Evolutionary conservation across 1,140 invertebrate genomes (phyloP).

Genomic region (Drosophila ficusphila): DNA sequence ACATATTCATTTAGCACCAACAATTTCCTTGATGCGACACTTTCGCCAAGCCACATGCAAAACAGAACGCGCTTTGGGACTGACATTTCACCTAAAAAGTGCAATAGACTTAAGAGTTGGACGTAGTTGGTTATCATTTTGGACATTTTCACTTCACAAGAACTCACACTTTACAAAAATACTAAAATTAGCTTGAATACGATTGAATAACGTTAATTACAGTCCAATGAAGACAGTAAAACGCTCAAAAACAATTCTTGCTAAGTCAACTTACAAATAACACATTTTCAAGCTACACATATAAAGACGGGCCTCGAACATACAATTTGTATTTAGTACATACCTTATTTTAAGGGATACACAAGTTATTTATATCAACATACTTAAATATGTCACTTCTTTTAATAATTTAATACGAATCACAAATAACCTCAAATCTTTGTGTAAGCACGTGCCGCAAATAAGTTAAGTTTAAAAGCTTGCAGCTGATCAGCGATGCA

Average conservation of each 20-base stretch:
- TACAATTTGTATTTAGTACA: neutral
- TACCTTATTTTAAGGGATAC: neutral
- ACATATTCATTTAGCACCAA: slow-evolving; percentile 12
- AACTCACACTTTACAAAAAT: slow-evolving; percentile 1
- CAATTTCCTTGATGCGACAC: slow-evolving; percentile 9
- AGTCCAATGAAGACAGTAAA: neutral
- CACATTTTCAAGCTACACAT: neutral
- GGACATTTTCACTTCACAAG: slow-evolving; percentile 14
- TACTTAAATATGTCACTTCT: neutral
- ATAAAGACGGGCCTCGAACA: neutral
- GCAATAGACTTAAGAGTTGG: slow-evolving; percentile 21
- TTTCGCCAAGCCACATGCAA: slow-evolving; percentile 14
- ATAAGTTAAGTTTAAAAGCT: neutral
- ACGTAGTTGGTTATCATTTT: slow-evolving; percentile 14
- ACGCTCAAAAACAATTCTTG: neutral
- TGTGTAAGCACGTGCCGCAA: neutral
- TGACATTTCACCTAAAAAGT: slow-evolving; percentile 28
- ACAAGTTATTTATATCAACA: neutral
- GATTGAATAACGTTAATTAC: slow-evolving; percentile 11
- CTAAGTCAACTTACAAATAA: neutral
- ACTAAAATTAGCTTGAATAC: slow-evolving; percentile 7
- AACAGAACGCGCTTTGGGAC: slow-evolving; percentile 1
- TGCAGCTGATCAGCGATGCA: neutral
- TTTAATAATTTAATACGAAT: neutral
- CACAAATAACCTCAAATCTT: neutral